Base-by-base conservation (phyloP, 2,888 invertebrate genomes). In the Drosophila birchii region DNA sequence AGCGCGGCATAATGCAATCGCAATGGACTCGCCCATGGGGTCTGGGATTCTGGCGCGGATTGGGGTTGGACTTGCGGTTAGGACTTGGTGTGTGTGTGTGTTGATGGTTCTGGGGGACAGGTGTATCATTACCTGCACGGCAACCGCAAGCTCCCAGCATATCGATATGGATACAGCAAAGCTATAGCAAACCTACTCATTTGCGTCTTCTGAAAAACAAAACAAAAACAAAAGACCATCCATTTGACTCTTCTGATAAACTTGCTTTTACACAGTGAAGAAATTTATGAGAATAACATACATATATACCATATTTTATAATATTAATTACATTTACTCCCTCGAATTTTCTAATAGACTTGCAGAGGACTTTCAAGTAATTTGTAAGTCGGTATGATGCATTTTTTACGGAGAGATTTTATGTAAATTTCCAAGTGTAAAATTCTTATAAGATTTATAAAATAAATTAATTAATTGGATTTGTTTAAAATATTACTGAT, bases 1-100 rank as follows among this genome's bases (percentile, higher is more conserved):
- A 88, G 74, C 87, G 59, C 71, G 79, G 75, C 81, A 80, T 88
- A 79, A 88, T 80, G 87, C 84, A 78, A 76, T 70, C 71, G 76
- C 84, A 80, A 80, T 55, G 75, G 64, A 72, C 56, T 53, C 51
- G 41, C 47, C 36, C 70, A 47, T n/a, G 39, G 53, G 67, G n/a
- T 16, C n/a, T 34, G 34, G 54, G 54, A 26, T 32, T 76, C 78
- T 29, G 41, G 26, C 8, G 66, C 51, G 69, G 32, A 36, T 53
- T 26, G 43, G 41, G 29, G 5, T 29, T 38, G 18, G 36, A 36
- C 51, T 16, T 51, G 59, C 3, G 41, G 18, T 26, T 32, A 18
- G 38, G 16, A 16, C 29, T 3, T 3, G 1, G 43, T n/a, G 5
- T 44, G 39, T 18, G 12, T 36, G 20, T 43, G 38, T 14, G 5